Percentiles rank a stretch among this genome's conserved stretches.
phyloP scores from a whole-genome alignment of 2,113 vertebrate species.

The Pyxicephalus adspersus region DNA sequence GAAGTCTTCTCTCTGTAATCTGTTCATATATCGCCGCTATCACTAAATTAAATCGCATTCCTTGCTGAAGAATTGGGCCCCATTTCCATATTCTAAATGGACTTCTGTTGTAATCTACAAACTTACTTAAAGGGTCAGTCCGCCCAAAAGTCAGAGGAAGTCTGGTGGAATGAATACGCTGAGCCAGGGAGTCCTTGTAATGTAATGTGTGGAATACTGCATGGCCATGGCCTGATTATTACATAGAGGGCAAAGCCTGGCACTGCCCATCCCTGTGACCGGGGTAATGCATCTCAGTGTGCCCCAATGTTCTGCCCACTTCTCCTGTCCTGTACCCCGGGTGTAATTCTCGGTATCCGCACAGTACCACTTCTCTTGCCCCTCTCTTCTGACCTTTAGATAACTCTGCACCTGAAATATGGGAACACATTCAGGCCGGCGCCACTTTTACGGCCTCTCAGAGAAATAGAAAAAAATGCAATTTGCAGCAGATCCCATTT shows the following conservation, averaged over 20 bases:
- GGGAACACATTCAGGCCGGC: slow-evolving; percentile 56
- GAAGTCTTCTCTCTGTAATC: slow-evolving; percentile 68
- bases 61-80: slow-evolving; percentile 45
- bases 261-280: too few relatives aligned
- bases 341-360: background rate
- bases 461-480: slow-evolving; percentile 59
- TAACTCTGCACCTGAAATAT: background rate
- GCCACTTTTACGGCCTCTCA: slow-evolving; percentile 58
- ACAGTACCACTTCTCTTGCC: slow-evolving; percentile 18
- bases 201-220: too few relatives aligned
- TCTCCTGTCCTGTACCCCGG: background rate
- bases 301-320: background rate
- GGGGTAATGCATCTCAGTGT: too few relatives aligned
- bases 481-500: slow-evolving; percentile 69
- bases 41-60: slow-evolving; percentile 75
- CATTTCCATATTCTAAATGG: background rate
- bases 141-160: too few relatives aligned
- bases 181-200: too few relatives aligned
- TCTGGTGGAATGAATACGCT: too few relatives aligned
- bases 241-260: too few relatives aligned
- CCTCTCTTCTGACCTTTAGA: background rate
- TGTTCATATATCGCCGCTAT: slow-evolving; percentile 77
- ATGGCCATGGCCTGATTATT: too few relatives aligned
- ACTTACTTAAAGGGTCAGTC: too few relatives aligned
- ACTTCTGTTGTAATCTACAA: background rate